These are phyloP conservation scores for Drosophila mayaguana DNA, from an alignment of 2,888 invertebrate species.

Conservation along the genomic window DNA sequence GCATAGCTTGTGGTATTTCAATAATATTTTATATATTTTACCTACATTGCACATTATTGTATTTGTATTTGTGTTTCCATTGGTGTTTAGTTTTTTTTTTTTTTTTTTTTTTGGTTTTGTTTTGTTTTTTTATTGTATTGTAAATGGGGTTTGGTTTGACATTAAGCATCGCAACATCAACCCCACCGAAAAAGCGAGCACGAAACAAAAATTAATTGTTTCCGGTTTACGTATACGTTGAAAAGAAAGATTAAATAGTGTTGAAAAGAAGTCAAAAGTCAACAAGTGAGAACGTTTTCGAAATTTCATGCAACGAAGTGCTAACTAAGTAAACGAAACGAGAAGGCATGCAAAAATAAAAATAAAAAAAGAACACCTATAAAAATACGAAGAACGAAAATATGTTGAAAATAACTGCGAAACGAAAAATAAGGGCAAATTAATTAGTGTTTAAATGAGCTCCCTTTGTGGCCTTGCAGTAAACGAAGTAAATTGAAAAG, in stretches of 20 bases:
- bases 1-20: slow-evolving; percentile 44
- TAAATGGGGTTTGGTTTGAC: slow-evolving; percentile 34
- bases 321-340: slow-evolving; percentile 35
- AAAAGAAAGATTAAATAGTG: slow-evolving; percentile 43
- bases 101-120: slow-evolving; percentile 32
- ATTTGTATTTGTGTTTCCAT: slow-evolving; percentile 46
- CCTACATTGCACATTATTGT: slow-evolving; percentile 67
- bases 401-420: neutral
- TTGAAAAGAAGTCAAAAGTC: slow-evolving; percentile 39
- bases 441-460: slow-evolving; percentile 2
- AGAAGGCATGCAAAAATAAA: slow-evolving; percentile 26
- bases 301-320: slow-evolving; percentile 41
- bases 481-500: slow-evolving; percentile 1
- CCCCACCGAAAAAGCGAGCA: slow-evolving; percentile 39
- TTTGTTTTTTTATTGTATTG: slow-evolving; percentile 27
- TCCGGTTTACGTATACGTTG: slow-evolving; percentile 29
- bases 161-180: slow-evolving; percentile 36
- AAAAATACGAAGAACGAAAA: slow-evolving; percentile 1
- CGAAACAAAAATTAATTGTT: slow-evolving; percentile 52
- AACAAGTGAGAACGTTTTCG: slow-evolving; percentile 45
- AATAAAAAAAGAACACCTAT: neutral
- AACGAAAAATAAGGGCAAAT: neutral
- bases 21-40: slow-evolving; percentile 50
- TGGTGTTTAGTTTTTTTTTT: slow-evolving; percentile 38
- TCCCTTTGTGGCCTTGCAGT: neutral